Percentiles rank a stretch among this genome's conserved stretches.
Conservation (phyloP, 2,888 invertebrate genomes). For the Psylliodes chrysocephalus region DNA sequence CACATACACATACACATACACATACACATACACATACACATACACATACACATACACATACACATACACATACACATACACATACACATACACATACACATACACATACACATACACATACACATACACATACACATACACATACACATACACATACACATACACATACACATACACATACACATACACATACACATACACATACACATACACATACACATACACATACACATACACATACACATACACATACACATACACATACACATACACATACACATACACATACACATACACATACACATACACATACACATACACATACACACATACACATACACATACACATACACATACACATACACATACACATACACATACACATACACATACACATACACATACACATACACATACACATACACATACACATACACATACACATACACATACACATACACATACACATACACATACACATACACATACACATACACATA, state of each 20-base stretch:
- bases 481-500: too few species aligned
- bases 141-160: conserved; percentile 11
- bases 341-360: too few species aligned
- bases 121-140: conserved; percentile 7
- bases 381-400: too few species aligned
- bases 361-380: too few species aligned
- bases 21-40: conserved; percentile 9
- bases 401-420: too few species aligned
- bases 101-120: conserved; percentile 7
- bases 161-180: conserved; percentile 7
- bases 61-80: conserved; percentile 9
- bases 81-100: conserved; percentile 6
- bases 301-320: conserved; percentile 10
- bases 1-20: conserved; percentile 9
- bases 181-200: conserved; percentile 14
- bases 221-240: conserved; percentile 7
- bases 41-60: conserved; percentile 7
- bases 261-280: conserved; percentile 14
- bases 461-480: too few species aligned
- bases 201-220: conserved; percentile 9
- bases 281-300: conserved; percentile 14
- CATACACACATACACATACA: too few species aligned
- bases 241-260: conserved; percentile 15
- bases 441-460: too few species aligned
- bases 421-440: too few species aligned